These are phyloP conservation scores for Microcebus ravelobensis DNA, from an alignment of 2,113 vertebrate species.

Conservation along the genomic window DNA sequence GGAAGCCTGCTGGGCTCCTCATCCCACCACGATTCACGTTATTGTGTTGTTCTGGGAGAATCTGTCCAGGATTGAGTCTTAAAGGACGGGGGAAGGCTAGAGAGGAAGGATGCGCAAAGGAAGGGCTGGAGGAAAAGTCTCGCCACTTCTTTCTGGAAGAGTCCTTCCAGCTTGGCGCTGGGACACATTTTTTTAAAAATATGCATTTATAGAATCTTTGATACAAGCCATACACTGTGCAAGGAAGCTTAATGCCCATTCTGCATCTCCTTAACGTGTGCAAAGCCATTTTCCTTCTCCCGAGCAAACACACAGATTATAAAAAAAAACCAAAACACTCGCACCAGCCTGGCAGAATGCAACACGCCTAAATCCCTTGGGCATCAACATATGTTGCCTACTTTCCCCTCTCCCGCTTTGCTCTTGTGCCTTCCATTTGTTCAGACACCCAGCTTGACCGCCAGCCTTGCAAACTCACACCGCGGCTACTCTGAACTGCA, in stretches of 20 bases:
- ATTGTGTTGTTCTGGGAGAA: background rate
- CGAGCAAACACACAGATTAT: background rate
- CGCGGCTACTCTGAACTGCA: no score
- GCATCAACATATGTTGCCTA: rapidly evolving
- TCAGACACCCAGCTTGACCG: background rate
- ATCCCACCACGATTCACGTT: background rate
- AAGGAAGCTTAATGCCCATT: background rate
- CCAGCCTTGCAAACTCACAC: background rate
- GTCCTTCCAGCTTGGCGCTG: background rate
- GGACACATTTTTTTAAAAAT: background rate
- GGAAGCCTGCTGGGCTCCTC: background rate
- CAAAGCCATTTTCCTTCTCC: background rate
- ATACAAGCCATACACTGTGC: background rate
- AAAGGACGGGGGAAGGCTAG: background rate
- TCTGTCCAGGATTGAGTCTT: background rate
- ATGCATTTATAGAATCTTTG: background rate
- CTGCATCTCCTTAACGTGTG: background rate
- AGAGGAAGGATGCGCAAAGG: background rate
- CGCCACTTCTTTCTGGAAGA: background rate
- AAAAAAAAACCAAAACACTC: background rate
- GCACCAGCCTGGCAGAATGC: background rate
- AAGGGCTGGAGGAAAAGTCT: background rate
- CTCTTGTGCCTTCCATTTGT: background rate
- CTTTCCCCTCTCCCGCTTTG: background rate
- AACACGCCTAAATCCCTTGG: background rate